Conservation (phyloP, 2,797 vertebrate species). For the Gila robusta region DNA sequence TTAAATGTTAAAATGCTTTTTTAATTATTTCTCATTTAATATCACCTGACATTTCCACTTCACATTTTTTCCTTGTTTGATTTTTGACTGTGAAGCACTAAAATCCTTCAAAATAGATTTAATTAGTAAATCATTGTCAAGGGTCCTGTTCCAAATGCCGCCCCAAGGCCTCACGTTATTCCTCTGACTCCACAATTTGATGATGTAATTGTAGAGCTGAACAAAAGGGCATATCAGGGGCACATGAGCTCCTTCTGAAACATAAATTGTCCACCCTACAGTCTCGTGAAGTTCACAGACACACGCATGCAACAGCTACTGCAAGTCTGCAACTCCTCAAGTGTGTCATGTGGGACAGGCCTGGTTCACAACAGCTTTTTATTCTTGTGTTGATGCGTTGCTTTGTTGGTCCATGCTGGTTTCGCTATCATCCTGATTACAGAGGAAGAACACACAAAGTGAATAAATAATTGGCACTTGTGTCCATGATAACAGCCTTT, state of each 20-base stretch:
- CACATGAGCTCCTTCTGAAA: not conserved
- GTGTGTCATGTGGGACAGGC: slow-evolving; percentile 1
- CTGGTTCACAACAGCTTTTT: not conserved
- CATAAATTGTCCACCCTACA: not conserved
- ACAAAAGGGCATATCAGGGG: not conserved
- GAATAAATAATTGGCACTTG: not conserved
- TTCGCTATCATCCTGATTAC: not conserved
- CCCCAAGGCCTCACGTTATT: slow-evolving; percentile 7
- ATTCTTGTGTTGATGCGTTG: not conserved
- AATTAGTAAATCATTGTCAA: slow-evolving; percentile 26
- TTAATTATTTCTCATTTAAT: not conserved
- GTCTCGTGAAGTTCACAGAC: not conserved
- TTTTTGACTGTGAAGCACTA: not conserved
- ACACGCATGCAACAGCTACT: not conserved
- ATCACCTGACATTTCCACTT: not conserved
- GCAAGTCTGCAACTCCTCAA: not conserved
- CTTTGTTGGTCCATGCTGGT: not conserved
- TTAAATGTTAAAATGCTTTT: too few relatives aligned
- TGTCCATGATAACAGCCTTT: not conserved
- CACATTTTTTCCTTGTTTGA: not conserved
- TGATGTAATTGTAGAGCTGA: slow-evolving; percentile 7
- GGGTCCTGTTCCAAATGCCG: slow-evolving; percentile 30
- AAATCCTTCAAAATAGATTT: slow-evolving; percentile 19
- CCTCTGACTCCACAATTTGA: slow-evolving; percentile 13
- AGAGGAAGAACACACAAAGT: not conserved